A percentile compares a stretch with the other conserved stretches of the same genome.
Conservation (phyloP, 2,113 vertebrate species). For the Xenopus borealis region DNA sequence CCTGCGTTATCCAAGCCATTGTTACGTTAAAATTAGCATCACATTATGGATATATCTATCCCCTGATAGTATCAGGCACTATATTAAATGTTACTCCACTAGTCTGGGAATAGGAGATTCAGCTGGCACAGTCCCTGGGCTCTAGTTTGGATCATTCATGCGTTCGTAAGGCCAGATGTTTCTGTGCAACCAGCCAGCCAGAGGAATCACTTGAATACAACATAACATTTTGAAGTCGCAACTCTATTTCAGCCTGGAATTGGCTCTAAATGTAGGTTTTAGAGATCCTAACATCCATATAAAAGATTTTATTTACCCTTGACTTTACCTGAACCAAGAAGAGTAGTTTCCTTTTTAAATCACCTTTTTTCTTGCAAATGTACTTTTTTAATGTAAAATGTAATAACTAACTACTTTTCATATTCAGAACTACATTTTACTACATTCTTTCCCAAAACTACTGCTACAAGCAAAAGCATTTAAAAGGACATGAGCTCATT, state of each 20-base stretch:
- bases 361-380: too few relatives aligned
- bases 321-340: too few relatives aligned
- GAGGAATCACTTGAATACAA: not conserved
- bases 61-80: conserved; percentile 1
- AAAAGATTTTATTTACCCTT: too few relatives aligned
- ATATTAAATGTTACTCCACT: conserved; percentile 25
- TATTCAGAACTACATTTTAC: too few relatives aligned
- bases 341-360: too few relatives aligned
- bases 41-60: conserved; percentile 17
- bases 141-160: conserved; percentile 22
- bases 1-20: conserved; percentile 9
- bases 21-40: conserved; percentile 22
- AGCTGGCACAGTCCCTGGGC: conserved; percentile 29
- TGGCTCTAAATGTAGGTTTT: not conserved
- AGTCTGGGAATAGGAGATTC: conserved; percentile 9
- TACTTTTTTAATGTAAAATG: too few relatives aligned
- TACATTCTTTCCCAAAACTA: too few relatives aligned
- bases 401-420: too few relatives aligned
- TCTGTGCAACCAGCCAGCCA: conserved; percentile 8
- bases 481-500: too few relatives aligned
- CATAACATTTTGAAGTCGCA: not conserved
- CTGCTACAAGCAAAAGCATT: too few relatives aligned
- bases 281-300: not conserved
- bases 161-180: conserved; percentile 29
- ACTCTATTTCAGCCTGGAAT: not conserved